phyloP scores from a whole-genome alignment of 1,140 invertebrate species.

The Bombus huntii region DNA sequence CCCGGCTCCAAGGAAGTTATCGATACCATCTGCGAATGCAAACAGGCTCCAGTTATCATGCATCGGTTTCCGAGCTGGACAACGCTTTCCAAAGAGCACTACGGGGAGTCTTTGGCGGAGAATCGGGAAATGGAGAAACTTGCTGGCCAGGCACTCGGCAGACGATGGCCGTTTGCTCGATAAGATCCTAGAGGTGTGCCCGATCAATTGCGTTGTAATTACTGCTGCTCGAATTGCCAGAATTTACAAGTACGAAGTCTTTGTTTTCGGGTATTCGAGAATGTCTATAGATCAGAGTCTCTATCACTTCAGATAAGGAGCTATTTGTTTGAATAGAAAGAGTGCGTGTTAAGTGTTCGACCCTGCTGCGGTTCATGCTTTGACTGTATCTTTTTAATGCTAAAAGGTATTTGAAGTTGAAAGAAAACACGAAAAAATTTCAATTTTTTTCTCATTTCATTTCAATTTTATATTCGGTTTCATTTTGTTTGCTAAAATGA shows the following conservation, averaged over 20 bases:
- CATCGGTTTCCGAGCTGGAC: not conserved
- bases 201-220: constrained; percentile 8
- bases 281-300: not conserved
- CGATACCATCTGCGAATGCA: constrained; percentile 47
- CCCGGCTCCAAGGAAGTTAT: constrained; percentile 30
- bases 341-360: not conserved
- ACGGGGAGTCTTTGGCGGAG: not conserved
- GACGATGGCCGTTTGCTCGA: not conserved
- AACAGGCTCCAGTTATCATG: not conserved
- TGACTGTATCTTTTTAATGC: not conserved
- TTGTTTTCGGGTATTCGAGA: not conserved
- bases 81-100: not conserved
- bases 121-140: not conserved
- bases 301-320: not conserved
- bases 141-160: no score
- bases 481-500: no score
- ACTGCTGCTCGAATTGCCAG: constrained; percentile 1
- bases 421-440: no score
- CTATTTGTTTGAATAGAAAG: no score
- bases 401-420: not conserved
- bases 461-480: no score
- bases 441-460: no score
- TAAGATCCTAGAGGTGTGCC: not conserved
- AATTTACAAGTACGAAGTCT: not conserved
- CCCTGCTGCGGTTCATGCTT: not conserved